Evolutionary conservation across 2,797 vertebrate genomes (phyloP), one percentile per base, ranked within the genome.

Genomic region (Crenuchus spilurus): DNA sequence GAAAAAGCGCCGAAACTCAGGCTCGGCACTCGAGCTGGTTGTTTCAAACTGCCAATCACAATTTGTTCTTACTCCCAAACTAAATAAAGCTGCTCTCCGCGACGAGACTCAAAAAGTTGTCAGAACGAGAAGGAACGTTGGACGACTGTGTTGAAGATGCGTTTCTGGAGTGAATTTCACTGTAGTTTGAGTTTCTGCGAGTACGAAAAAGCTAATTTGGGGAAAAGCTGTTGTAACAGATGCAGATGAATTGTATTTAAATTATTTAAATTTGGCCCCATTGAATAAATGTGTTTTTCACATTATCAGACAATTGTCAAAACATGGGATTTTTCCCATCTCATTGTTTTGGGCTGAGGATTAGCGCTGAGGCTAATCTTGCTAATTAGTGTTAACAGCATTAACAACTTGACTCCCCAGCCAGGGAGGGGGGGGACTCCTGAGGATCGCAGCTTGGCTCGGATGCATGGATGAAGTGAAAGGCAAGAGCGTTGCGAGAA

Each of bases 321-420:
- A 76, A 65, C 65, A 73, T 51, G 51, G 74, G 71, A 78, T 78
- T 80, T 51, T 70, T 69, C 74, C 66, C 41, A 54, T 67, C 71
- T 74, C 66, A 69, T 82, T 82, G 73, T 77, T 77, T 75, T 49
- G 68, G 71, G 72, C 24, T 54, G 63, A 52, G 72, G 79, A 83
- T 87, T 83, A 84, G 70, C 74, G 31, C 76, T 70, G 48, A 75
- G 70, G 67, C 77, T 84, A 86, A 84, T 86, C 81, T 80, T 75
- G 78, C 75, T 84, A 84, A 86, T 85, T 86, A 83, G 78, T 70
- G 70, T 62, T 77, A 77, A 77, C 67, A 72, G 69, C 75, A 62
- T 79, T 79, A 77, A 64, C 48, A 33, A 72, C 74, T 65, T 58
- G 66, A 70, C 67, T 73, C 76, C 80, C 74, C 48, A 44, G 67